Evolutionary conservation across 2,113 vertebrate genomes (phyloP).

Genomic region (Hyperopisus bebe): DNA sequence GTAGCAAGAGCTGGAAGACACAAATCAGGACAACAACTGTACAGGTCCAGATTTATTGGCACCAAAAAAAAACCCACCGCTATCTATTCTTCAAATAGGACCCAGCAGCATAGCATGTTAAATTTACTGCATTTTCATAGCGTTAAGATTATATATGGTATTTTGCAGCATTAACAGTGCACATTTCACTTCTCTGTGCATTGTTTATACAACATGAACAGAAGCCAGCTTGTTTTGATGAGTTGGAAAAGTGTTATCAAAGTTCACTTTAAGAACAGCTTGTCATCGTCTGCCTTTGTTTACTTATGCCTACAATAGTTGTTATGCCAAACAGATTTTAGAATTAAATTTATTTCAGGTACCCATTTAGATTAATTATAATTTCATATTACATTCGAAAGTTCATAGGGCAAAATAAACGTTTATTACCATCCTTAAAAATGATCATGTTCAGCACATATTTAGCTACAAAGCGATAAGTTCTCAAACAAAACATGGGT

Average conservation of each 20-base stretch:
- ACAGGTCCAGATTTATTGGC: not conserved
- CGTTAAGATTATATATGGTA: not conserved
- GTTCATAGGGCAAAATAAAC: not conserved
- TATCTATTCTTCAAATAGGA: not conserved
- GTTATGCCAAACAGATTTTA: not conserved
- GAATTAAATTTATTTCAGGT: not conserved
- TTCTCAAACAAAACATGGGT: not conserved
- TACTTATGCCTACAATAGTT: not conserved
- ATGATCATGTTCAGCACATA: not conserved
- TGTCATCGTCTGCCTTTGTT: not conserved
- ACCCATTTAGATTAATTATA: not conserved
- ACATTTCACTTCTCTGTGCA: not conserved
- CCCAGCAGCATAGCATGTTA: not conserved
- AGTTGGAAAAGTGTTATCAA: slow-evolving; percentile 55
- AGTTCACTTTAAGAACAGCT: slow-evolving; percentile 43
- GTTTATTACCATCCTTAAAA: not conserved
- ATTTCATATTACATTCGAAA: not conserved
- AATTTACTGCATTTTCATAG: not conserved
- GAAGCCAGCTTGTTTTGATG: slow-evolving; percentile 24
- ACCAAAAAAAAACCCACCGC: not conserved
- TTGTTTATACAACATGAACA: not conserved
- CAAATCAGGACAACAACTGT: not conserved
- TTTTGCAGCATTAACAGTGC: not conserved
- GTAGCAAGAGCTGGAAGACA: not conserved
- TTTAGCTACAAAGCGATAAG: not conserved